A percentile compares a stretch with the other conserved stretches of the same genome.
Conservation (phyloP, 2,888 invertebrate genomes). For the Hydroisotoma schaefferi region DNA sequence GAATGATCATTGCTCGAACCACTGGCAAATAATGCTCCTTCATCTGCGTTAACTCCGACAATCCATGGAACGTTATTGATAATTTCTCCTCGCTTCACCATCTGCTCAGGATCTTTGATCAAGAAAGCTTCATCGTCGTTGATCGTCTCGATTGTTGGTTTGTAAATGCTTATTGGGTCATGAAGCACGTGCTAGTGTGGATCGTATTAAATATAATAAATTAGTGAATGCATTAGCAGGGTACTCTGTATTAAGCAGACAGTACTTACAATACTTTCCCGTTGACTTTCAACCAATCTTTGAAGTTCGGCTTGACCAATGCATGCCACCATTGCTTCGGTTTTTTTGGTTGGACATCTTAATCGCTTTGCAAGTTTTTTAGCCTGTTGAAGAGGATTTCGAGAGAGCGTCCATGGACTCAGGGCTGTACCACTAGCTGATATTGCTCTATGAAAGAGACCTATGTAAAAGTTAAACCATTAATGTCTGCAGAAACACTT, state of each 20-base stretch:
- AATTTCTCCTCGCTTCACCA: constrained; percentile 6
- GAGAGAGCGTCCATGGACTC: constrained; percentile 36
- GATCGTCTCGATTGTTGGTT: constrained; percentile 24
- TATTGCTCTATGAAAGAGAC: constrained; percentile 39
- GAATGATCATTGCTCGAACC: too few species aligned
- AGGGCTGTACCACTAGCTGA: constrained; percentile 33
- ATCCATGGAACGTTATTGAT: constrained; percentile 35
- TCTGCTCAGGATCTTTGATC: constrained; percentile 10
- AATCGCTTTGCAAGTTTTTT: constrained; percentile 35
- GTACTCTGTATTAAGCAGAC: too few species aligned
- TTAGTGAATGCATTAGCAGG: too few species aligned
- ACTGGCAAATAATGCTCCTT: neutral
- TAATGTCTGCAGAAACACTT: neutral
- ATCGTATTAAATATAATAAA: too few species aligned
- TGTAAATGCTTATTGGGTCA: constrained; percentile 14
- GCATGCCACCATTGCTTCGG: constrained; percentile 23
- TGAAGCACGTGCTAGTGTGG: constrained; percentile 20
- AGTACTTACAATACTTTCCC: neutral
- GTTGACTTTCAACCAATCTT: constrained; percentile 3
- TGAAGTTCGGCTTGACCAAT: constrained; percentile 5
- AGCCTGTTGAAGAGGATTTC: constrained; percentile 30
- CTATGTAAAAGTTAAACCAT: constrained; percentile 15
- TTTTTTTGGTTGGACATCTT: constrained; percentile 34
- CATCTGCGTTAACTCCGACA: constrained; percentile 27
- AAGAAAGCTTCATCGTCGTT: constrained; percentile 25